phyloP scores from a whole-genome alignment of 2,113 vertebrate genomes.

The Ahaetulla prasina region DNA sequence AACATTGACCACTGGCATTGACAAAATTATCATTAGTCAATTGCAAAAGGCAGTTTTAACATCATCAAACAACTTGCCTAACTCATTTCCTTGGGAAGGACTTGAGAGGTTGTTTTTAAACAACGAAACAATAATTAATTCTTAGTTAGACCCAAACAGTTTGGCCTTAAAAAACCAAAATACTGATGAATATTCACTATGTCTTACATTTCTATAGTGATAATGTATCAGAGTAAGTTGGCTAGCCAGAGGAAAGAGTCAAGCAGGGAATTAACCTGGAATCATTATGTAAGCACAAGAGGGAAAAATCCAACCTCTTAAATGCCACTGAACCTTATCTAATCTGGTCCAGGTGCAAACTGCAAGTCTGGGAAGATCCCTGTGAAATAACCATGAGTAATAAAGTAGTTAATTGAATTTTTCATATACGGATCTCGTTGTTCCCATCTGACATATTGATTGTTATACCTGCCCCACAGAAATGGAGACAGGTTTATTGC shows the following conservation, averaged over 20 bases:
- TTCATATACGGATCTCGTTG: neutral
- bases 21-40: neutral
- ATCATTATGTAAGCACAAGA: neutral
- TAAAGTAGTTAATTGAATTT: neutral
- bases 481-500: neutral
- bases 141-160: neutral
- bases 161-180: neutral
- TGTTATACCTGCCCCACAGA: neutral
- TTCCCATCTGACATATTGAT: neutral
- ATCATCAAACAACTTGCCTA: neutral
- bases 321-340: neutral
- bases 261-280: neutral
- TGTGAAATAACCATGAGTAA: neutral
- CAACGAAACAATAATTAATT: neutral
- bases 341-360: neutral
- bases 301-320: neutral
- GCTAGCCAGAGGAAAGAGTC: neutral
- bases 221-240: neutral
- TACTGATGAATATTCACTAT: neutral
- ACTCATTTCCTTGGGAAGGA: neutral
- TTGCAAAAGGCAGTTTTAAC: neutral
- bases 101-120: neutral
- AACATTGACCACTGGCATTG: neutral
- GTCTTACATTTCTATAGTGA: neutral
- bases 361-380: neutral